Conservation (phyloP, 2,113 vertebrate species). For the Scalopus aquaticus region DNA sequence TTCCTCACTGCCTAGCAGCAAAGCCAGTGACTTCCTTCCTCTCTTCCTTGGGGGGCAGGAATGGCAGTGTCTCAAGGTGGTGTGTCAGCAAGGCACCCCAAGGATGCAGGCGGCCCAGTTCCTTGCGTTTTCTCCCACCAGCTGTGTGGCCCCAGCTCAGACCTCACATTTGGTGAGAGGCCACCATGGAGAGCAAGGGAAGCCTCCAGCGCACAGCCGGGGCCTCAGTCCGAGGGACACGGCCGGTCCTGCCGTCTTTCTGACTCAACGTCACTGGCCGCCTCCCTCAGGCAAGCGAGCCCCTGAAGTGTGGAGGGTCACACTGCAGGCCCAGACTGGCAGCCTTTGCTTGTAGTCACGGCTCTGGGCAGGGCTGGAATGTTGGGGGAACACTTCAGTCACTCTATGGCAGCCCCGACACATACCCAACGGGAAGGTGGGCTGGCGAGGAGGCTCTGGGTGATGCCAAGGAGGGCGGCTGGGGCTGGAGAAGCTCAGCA, state of each 20-base stretch:
- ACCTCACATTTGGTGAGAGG: neutral
- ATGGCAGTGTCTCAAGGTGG: fast-evolving
- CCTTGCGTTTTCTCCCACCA: fast-evolving
- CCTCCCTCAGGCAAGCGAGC: neutral
- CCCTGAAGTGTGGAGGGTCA: neutral
- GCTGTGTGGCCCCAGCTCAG: neutral
- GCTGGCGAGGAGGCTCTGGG: no score
- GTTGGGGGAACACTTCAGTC: fast-evolving
- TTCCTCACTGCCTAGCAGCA: neutral
- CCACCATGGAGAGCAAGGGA: neutral
- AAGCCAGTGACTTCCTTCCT: neutral
- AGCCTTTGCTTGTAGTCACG: fast-evolving
- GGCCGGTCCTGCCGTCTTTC: neutral
- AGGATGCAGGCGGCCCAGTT: fast-evolving
- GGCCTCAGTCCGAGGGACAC: neutral
- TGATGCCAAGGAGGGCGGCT: no score
- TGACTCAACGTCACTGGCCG: neutral
- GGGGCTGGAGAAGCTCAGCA: no score
- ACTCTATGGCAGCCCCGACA: fast-evolving
- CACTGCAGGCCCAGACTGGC: neutral
- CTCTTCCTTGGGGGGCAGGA: neutral
- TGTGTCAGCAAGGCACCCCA: neutral
- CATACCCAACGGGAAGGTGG: fast-evolving
- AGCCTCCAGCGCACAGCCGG: neutral
- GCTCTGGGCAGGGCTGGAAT: fast-evolving